Conservation (phyloP, 2,888 invertebrate species). For the Dicycla oo region DNA sequence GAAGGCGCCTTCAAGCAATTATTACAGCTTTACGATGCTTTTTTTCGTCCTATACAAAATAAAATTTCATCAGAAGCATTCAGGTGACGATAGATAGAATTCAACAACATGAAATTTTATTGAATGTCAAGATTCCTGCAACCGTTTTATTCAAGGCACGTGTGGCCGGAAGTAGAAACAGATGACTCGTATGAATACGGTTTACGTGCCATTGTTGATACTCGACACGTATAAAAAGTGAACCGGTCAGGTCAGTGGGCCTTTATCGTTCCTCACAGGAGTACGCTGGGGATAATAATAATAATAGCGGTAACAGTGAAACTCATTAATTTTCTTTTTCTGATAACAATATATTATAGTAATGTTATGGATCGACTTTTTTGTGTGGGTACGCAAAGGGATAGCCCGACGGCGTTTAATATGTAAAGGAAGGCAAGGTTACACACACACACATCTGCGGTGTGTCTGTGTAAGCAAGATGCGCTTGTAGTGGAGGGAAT, state of each 20-base stretch:
- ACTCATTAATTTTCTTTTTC: constrained; percentile 89
- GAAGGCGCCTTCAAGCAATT: too few species aligned
- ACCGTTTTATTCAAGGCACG: constrained; percentile 75
- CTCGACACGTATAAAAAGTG: constrained; percentile 86
- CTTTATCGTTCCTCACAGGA: constrained; percentile 87
- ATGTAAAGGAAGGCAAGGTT: constrained; percentile 90
- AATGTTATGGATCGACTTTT: constrained; percentile 85
- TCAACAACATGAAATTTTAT: constrained; percentile 37
- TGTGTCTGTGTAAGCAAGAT: constrained; percentile 82
- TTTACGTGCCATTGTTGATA: constrained; percentile 89
- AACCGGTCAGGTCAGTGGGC: constrained; percentile 88
- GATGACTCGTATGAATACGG: constrained; percentile 86
- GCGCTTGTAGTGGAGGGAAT: constrained; percentile 89
- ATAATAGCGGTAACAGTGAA: constrained; percentile 89
- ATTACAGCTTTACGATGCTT: neutral
- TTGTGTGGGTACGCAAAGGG: constrained; percentile 89
- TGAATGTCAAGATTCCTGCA: constrained; percentile 50
- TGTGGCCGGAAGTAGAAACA: constrained; percentile 80
- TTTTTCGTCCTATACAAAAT: neutral
- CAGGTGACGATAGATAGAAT: neutral
- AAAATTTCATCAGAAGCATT: neutral
- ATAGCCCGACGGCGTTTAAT: constrained; percentile 90
- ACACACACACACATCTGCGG: constrained; percentile 86
- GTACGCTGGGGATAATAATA: constrained; percentile 84
- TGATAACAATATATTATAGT: constrained; percentile 87